Conservation (phyloP, 2,888 invertebrate genomes). For the Ischnura elegans region DNA sequence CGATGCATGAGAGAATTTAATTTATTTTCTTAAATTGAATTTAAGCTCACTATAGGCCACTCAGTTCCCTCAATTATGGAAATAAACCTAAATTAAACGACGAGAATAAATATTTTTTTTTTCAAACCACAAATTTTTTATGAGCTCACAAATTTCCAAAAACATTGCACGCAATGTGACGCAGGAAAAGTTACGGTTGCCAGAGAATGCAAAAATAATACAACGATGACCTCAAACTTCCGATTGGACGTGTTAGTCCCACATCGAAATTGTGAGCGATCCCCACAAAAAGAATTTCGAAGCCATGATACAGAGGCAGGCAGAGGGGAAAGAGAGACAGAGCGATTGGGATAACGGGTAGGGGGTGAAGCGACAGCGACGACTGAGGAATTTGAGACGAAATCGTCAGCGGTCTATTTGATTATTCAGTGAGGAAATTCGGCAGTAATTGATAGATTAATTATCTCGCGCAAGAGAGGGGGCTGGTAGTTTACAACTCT, state of each 20-base stretch:
- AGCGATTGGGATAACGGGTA: neutral
- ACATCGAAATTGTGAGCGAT: neutral
- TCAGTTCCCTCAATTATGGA: too few relatives aligned
- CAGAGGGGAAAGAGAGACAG: neutral
- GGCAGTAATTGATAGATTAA: neutral
- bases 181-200: neutral
- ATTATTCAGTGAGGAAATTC: neutral
- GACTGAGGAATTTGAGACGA: neutral
- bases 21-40: too few relatives aligned
- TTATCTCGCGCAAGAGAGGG: neutral
- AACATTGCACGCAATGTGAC: neutral
- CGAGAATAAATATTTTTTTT: too few relatives aligned
- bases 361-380: neutral
- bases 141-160: too few relatives aligned
- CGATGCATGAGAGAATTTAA: too few relatives aligned
- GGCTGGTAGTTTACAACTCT: neutral
- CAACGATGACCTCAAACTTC: neutral
- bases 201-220: neutral
- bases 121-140: too few relatives aligned
- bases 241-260: neutral
- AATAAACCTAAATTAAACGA: too few relatives aligned
- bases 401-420: neutral
- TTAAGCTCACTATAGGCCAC: too few relatives aligned
- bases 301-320: neutral
- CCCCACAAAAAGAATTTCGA: neutral